A percentile compares a stretch with the other conserved stretches of the same genome.
phyloP scores from a whole-genome alignment of 2,113 vertebrate species.

The Cyphomyrus plagiostoma region DNA sequence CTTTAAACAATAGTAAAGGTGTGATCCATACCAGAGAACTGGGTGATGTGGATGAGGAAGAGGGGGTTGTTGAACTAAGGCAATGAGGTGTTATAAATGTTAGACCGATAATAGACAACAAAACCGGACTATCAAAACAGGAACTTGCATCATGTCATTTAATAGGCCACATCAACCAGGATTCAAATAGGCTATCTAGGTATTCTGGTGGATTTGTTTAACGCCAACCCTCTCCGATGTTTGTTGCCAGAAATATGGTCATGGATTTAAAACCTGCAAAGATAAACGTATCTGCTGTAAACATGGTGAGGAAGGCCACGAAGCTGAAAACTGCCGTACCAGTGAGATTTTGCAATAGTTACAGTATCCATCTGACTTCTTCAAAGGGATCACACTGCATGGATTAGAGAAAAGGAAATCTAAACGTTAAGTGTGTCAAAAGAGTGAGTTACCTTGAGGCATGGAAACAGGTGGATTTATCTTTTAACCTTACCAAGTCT shows the following conservation, averaged over 20 bases:
- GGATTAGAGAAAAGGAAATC: not conserved
- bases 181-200: not conserved
- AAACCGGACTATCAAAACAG: not conserved
- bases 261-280: not conserved
- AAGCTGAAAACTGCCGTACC: not conserved
- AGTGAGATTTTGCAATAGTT: not conserved
- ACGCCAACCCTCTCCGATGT: not conserved
- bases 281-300: not conserved
- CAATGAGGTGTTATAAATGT: not conserved
- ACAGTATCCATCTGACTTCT: not conserved
- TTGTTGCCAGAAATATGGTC: not conserved
- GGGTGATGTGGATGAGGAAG: not conserved
- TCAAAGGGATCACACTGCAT: not conserved
- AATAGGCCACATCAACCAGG: not conserved
- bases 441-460: not conserved
- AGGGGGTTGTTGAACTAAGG: not conserved
- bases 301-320: not conserved
- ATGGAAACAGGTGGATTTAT: not conserved
- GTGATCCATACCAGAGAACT: not conserved
- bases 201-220: not conserved
- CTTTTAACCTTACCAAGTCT: not conserved
- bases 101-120: not conserved
- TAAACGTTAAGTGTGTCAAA: not conserved
- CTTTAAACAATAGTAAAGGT: not conserved
- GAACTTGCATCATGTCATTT: not conserved